phyloP scores from a whole-genome alignment of 2,888 invertebrate species.

The Lordiphosa fenestrarum region DNA sequence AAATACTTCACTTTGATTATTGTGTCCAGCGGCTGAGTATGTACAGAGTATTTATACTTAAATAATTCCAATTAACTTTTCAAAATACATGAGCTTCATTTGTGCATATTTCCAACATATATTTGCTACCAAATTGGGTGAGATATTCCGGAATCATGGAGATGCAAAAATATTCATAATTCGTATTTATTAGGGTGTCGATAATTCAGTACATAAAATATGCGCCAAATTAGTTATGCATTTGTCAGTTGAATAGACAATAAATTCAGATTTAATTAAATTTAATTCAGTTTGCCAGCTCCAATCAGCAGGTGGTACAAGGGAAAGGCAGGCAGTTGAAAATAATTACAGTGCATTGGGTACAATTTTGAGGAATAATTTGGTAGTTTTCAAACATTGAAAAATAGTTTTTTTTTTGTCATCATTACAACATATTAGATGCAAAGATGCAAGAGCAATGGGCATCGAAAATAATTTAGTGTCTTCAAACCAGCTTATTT shows the following conservation, averaged over 20 bases:
- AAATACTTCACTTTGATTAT: neutral
- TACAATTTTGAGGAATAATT: too few relatives aligned
- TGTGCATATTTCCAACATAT: constrained; percentile 11
- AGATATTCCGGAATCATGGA: constrained; percentile 13
- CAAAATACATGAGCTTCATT: neutral
- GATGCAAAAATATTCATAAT: constrained; percentile 29
- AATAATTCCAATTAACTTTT: neutral
- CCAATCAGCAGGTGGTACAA: too few relatives aligned
- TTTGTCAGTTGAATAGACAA: constrained; percentile 34
- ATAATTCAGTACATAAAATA: constrained; percentile 33
- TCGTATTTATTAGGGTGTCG: constrained; percentile 32
- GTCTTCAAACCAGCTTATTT: too few relatives aligned
- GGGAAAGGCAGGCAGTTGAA: too few relatives aligned
- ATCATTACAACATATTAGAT: too few relatives aligned
- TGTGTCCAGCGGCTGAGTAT: too few relatives aligned
- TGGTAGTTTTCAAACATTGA: too few relatives aligned
- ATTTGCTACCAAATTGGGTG: constrained; percentile 4
- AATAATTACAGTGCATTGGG: too few relatives aligned
- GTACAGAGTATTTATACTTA: too few relatives aligned
- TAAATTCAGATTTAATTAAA: constrained; percentile 42
- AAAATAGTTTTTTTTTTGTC: too few relatives aligned
- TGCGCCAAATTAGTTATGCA: constrained; percentile 25
- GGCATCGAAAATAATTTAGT: too few relatives aligned
- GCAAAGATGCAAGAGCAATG: too few relatives aligned
- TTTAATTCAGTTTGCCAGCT: constrained; percentile 23